These are phyloP conservation scores for Eulimnadia texana DNA, from an alignment of 1,140 invertebrate species.

Conservation along the genomic window DNA sequence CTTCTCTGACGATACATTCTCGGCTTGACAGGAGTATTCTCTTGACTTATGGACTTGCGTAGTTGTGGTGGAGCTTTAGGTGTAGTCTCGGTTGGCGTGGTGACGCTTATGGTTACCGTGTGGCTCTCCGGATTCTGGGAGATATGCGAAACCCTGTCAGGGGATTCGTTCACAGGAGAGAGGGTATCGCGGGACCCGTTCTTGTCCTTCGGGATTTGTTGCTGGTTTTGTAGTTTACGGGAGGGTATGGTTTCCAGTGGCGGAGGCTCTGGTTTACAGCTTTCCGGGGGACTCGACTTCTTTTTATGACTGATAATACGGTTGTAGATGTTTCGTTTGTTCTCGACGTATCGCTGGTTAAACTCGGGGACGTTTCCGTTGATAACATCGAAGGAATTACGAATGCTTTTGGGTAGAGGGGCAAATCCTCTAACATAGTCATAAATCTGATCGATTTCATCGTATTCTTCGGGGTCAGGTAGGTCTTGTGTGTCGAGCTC, in stretches of 20 bases:
- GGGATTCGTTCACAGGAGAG: not conserved
- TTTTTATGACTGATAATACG: slow-evolving; percentile 12
- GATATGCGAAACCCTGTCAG: not conserved
- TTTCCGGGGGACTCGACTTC: not conserved
- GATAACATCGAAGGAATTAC: slow-evolving; percentile 9
- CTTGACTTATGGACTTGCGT: not conserved
- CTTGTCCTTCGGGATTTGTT: not conserved
- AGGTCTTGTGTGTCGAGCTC: slow-evolving; percentile 31
- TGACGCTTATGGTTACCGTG: not conserved
- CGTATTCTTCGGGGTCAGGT: slow-evolving; percentile 43
- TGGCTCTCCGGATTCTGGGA: not conserved
- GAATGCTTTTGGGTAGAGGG: slow-evolving; percentile 63
- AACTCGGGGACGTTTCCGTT: slow-evolving; percentile 6
- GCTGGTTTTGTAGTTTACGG: slow-evolving; percentile 34
- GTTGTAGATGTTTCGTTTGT: slow-evolving; percentile 15
- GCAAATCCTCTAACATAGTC: slow-evolving; percentile 85
- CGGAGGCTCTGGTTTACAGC: slow-evolving; percentile 59
- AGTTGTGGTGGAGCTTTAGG: not conserved
- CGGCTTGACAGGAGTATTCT: slow-evolving; percentile 13
- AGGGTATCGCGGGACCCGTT: not conserved
- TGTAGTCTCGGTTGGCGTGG: not conserved
- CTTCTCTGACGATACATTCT: slow-evolving; percentile 17
- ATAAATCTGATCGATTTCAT: slow-evolving; percentile 93
- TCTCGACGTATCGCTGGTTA: slow-evolving; percentile 1
- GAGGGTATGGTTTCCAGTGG: slow-evolving; percentile 80